phyloP scores from a whole-genome alignment of 2,113 vertebrate genomes.

The Ceuthmochares aereus region DNA sequence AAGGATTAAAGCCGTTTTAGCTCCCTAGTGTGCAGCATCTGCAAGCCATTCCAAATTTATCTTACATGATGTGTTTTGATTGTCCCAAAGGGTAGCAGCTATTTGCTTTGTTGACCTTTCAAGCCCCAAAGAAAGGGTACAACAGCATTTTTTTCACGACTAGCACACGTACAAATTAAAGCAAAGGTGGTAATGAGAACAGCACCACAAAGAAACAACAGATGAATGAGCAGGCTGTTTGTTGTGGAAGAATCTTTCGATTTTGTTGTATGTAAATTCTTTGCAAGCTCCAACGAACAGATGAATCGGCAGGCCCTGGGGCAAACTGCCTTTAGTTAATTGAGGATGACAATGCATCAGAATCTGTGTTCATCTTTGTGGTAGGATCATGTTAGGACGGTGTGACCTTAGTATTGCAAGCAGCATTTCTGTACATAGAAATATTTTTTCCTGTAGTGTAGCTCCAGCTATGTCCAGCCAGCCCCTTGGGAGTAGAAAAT shows the following conservation, averaged over 20 bases:
- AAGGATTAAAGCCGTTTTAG: not conserved
- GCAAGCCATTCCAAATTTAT: not conserved
- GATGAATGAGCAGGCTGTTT: constrained; percentile 28
- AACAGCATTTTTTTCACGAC: not conserved
- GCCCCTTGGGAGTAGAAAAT: not conserved
- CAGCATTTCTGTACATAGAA: not conserved
- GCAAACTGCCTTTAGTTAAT: not conserved
- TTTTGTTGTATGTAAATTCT: not conserved
- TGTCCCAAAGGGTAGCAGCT: not conserved
- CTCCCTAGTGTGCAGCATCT: not conserved
- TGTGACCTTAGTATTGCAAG: not conserved
- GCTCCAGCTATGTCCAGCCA: not conserved
- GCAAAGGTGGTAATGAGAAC: not conserved
- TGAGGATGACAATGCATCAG: not conserved
- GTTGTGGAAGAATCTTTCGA: not conserved
- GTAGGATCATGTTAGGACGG: not conserved
- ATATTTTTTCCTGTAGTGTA: not conserved
- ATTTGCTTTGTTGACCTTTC: not conserved
- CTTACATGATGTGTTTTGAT: not conserved
- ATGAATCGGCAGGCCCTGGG: not conserved
- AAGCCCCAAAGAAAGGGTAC: not conserved
- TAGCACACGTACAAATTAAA: not conserved
- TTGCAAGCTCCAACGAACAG: not conserved
- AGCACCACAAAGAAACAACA: not conserved
- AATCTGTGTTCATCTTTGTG: not conserved